Base-by-base conservation (phyloP, 1,140 invertebrate genomes). In the Lanistes nyassanus region DNA sequence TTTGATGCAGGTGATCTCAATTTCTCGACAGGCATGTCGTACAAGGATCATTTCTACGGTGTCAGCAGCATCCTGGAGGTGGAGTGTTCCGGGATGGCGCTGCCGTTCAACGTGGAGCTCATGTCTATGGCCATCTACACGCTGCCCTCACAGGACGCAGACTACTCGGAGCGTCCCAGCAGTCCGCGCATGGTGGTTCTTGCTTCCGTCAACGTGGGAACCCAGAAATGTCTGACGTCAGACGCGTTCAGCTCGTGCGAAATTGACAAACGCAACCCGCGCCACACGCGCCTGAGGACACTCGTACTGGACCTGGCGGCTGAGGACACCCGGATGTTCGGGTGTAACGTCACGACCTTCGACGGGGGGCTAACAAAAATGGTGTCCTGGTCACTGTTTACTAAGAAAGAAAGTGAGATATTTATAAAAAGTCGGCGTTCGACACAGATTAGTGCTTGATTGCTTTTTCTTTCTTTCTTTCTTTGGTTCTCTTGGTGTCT, bases 341-440 rank as follows among this genome's bases (percentile, higher is more conserved):
- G 70, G 5, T 72, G 70, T n/a, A 72, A 72, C 70, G 53, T 72
- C 21, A 72, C 70, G 3, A 36, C 55, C 0, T 72, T 72, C 36
- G 34, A 72, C 5, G 19, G 55, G 13, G 70, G 70, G 11, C 6
- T 37, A 0, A 58, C 55, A 3, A n/a, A 13, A 21, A 56, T 60
- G 4, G 34, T 72, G 3, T 26, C 70, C 0, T 72, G 70, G 70
- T 60, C 56, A 1, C 21, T 31, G n/a, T 4, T 13, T 47, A 16
- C 42, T 16, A 47, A 47, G 19, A 2, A 16, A 47, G 5, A 47
- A 47, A 47, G 42, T 47, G 42, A 47, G 42, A 47, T 6, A 47
- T 47, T 47, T 47, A 9, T 47, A 6, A 13, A 9, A 47, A 47
- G 42, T 47, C 42, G 42, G 19, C n/a, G n/a, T n/a, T n/a, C n/a